phyloP scores from a whole-genome alignment of 2,797 vertebrate species.

The Odontamblyopus rebecca region DNA sequence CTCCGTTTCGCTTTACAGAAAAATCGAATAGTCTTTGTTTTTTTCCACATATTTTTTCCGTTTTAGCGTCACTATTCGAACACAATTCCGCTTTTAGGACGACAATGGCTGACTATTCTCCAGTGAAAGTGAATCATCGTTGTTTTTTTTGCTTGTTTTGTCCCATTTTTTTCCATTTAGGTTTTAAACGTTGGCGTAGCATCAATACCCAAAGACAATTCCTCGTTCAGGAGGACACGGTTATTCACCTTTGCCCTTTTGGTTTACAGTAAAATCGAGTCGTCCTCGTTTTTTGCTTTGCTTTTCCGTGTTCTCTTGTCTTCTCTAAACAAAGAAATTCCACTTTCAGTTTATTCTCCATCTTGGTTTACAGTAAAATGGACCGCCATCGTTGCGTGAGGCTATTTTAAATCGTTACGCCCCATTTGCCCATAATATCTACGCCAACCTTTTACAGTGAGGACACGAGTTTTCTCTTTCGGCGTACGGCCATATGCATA shows the following conservation, averaged over 20 bases:
- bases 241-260: too few species aligned
- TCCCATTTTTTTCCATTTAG: slow-evolving; percentile 16
- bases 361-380: too few species aligned
- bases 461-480: neutral
- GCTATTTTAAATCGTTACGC: slow-evolving; percentile 53
- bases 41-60: slow-evolving; percentile 17
- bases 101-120: slow-evolving; percentile 1
- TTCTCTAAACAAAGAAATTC: slow-evolving; percentile 41
- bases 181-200: slow-evolving; percentile 36
- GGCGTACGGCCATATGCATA: neutral
- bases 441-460: slow-evolving; percentile 37
- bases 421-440: slow-evolving; percentile 52
- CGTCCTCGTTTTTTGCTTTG: too few species aligned
- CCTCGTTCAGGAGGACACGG: slow-evolving; percentile 17
- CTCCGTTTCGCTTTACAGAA: too few species aligned
- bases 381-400: too few species aligned
- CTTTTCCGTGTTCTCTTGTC: slow-evolving; percentile 5
- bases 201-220: slow-evolving; percentile 40
- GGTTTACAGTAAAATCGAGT: neutral
- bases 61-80: slow-evolving; percentile 30
- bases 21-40: neutral
- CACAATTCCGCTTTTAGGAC: slow-evolving; percentile 23
- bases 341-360: neutral
- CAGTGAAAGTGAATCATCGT: neutral
- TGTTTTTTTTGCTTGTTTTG: slow-evolving; percentile 10